phyloP scores from a whole-genome alignment of 2,113 vertebrate genomes.

The Chelonoidis abingdonii region DNA sequence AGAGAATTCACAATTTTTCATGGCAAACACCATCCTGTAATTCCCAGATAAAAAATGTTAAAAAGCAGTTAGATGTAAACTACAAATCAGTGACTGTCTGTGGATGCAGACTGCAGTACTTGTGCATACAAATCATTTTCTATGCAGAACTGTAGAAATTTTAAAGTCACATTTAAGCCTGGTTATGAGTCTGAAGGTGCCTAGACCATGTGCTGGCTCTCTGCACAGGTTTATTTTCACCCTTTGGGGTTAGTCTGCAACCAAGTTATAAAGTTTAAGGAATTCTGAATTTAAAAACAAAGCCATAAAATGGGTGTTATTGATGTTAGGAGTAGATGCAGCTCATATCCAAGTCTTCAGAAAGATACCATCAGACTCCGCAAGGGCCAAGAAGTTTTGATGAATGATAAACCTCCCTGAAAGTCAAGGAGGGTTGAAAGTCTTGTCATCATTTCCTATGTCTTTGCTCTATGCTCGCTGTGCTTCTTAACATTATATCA shows the following conservation, averaged over 20 bases:
- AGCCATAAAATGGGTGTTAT: not conserved
- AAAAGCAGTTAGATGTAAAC: not conserved
- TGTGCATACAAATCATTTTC: not conserved
- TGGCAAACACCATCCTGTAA: not conserved
- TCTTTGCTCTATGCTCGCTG: not conserved
- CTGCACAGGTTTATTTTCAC: not conserved
- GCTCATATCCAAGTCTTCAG: not conserved
- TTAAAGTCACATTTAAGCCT: not conserved
- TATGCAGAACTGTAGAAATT: not conserved
- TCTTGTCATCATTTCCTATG: not conserved
- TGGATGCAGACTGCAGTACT: not conserved
- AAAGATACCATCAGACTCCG: not conserved
- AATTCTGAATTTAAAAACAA: not conserved
- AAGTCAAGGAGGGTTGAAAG: not conserved
- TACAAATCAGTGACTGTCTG: not conserved
- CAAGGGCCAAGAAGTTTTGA: not conserved
- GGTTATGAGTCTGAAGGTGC: not conserved
- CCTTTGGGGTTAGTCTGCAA: not conserved
- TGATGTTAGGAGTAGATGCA: not conserved
- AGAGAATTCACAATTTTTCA: not conserved
- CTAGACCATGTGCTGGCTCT: not conserved
- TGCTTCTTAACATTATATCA: not conserved
- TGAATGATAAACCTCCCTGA: not conserved
- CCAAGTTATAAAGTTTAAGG: not conserved
- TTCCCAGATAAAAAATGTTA: not conserved